Evolutionary conservation across 2,113 vertebrate genomes (phyloP).

Genomic region (Psittacara wagleri): DNA sequence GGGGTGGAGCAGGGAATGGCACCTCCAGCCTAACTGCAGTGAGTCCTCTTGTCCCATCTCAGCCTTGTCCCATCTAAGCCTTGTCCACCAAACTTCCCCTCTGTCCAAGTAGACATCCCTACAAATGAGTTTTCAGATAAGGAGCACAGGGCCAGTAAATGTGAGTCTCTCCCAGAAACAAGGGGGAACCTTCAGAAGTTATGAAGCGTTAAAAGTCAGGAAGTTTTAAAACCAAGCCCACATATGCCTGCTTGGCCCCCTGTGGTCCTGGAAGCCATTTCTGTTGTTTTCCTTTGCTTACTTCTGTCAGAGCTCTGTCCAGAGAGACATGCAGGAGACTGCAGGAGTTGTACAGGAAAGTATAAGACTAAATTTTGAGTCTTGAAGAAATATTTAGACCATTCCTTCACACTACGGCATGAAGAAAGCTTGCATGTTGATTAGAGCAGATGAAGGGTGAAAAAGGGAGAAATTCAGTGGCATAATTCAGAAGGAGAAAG

Average conservation of each 20-base stretch:
- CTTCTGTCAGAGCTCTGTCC: background rate
- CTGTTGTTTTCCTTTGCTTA: background rate
- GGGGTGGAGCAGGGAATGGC: background rate
- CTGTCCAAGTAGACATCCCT: background rate
- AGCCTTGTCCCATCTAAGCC: background rate
- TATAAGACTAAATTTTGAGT: background rate
- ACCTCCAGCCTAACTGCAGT: background rate
- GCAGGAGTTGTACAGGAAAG: background rate
- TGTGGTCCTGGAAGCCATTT: background rate
- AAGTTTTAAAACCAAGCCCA: background rate
- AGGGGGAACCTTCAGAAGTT: background rate
- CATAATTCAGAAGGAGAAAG: background rate
- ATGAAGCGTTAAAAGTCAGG: background rate
- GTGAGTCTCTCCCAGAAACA: background rate
- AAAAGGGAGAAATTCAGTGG: background rate
- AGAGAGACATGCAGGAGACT: background rate
- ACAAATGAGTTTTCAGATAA: background rate
- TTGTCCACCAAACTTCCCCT: background rate
- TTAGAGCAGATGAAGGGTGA: background rate
- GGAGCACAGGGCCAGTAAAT: background rate
- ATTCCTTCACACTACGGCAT: background rate
- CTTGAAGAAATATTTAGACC: background rate
- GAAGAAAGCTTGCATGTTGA: background rate
- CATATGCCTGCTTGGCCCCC: fast-evolving
- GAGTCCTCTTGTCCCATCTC: fast-evolving